Percentiles rank a stretch among this genome's conserved stretches.
phyloP scores from a whole-genome alignment of 2,797 vertebrate genomes.

The Hirundo rustica region DNA sequence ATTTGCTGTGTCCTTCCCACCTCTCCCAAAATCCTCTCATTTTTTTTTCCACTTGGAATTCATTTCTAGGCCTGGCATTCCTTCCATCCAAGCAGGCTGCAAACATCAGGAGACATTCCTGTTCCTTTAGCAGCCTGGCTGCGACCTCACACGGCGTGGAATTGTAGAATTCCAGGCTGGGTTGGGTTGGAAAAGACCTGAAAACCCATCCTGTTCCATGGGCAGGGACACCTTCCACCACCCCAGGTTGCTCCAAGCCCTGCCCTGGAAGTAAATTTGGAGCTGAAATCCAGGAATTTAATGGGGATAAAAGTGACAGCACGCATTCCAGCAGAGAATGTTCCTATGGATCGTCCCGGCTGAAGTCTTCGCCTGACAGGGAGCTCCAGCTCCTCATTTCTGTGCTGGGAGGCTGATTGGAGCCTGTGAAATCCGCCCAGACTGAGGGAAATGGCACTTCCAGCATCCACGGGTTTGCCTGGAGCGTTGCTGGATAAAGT shows the following conservation, averaged over 20 bases:
- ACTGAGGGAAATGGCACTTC: neutral
- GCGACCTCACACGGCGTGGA: neutral
- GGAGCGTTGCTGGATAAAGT: neutral
- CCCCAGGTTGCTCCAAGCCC: neutral
- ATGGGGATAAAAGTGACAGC: neutral
- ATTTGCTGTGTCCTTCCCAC: neutral
- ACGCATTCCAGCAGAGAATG: neutral
- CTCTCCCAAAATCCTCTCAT: too few species aligned
- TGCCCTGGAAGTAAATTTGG: neutral
- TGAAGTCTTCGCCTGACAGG: neutral
- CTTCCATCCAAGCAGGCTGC: neutral
- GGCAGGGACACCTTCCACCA: neutral
- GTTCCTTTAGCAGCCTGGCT: neutral
- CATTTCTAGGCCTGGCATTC: neutral
- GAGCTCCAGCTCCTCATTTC: neutral
- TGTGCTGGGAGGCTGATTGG: neutral
- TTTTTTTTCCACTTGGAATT: neutral
- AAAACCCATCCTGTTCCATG: neutral
- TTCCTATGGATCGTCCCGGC: neutral
- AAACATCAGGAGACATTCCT: neutral
- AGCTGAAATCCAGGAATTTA: neutral
- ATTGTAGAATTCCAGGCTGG: neutral
- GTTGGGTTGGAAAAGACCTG: neutral
- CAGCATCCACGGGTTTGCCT: neutral
- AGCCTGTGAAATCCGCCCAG: neutral